Evolutionary conservation across 2,888 invertebrate species (phyloP), one percentile per base, ranked within the genome.

Genomic region (Aromia moschata): DNA sequence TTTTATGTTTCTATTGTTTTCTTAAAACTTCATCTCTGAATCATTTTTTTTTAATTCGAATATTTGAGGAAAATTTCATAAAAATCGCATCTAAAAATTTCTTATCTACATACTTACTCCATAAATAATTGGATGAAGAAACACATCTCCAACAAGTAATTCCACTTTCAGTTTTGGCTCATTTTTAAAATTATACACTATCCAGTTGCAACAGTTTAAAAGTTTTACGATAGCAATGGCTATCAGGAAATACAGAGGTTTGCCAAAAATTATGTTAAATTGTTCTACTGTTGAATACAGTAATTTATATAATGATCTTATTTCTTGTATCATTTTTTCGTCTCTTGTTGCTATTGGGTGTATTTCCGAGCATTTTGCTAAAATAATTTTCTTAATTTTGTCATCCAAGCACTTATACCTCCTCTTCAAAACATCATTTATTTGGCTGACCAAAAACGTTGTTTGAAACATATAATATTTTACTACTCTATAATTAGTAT

Each of bases 261-360:
- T 45, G 2, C 45, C 45, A 45, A 45, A 45, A 45, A 45, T 31
- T 1, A 10, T n/a, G 12, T 45, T 45, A 16, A 45, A 16, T n/a
- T 15, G 1, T 15, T 31, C 4, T 2, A 31, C 31, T 1, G 16
- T n/a, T 4, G 15, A 9, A 16, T 15, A 14, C 33, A 45, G 33
- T 14, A 31, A 45, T 2, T 16, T 30, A 31, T n/a, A 45, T 10
- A 45, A 9, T 2, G 2, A 1, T 16, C 15, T 45, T 9, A 31
- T 16, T 15, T 45, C 14, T 45, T 3, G 30, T 31, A 45, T 10
- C 7, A 14, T 30, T 45, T n/a, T 12, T 33, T 11, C n/a, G 4
- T 2, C 14, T 10, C n/a, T 11, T 16, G n/a, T 31, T 31, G 2
- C 11, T 15, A 1, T 1, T 7, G 3, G 3, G 4, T 16, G 1